Evolutionary conservation across 1,140 invertebrate genomes (phyloP), one percentile per base, ranked within the genome.

Genomic region (Sarcophaga peregrina): DNA sequence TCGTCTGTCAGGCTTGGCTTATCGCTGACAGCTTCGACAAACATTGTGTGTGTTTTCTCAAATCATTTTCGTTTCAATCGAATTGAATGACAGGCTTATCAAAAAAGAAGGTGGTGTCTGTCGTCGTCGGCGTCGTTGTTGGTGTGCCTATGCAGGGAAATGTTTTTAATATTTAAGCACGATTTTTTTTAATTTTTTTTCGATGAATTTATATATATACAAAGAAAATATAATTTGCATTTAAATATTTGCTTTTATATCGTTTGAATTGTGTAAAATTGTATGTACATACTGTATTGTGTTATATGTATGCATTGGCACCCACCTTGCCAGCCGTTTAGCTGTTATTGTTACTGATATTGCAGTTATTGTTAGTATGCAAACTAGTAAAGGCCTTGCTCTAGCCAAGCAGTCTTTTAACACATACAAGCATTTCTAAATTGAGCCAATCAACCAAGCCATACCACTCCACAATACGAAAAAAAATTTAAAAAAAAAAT

Each of bases 21-120:
- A n/a, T 58, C 25, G 54, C 13, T 58, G 54, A 58, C 13, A 37
- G 25, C 4, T 37, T 37, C 25, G 25, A 37, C 25, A 37, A 37
- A 37, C 25, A 37, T 37, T 37, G 25, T 37, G 25, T 37, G 25
- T 37, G 25, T 37, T 37, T n/a, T 58, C 6, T 13, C n/a, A 58
- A 58, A 15, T 58, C 54, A 58, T 58, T 37, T 37, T 58, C 54
- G n/a, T 58, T 58, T n/a, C 54, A 13, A 58, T 37, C 73, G 25
- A 37, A 37, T 37, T 37, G 25, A 37, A 37, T 37, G 25, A 37
- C 25, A 37, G 25, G 25, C 25, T 37, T 2, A 37, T 37, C 25
- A 37, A 37, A 54, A 58, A n/a, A 75, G 74, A 68, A 80, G 82
- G 84, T 85, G 83, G 83, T 82, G 80, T 83, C 58, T 85, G 81